phyloP scores from a whole-genome alignment of 1,140 invertebrate species.

The Euura lappo region DNA sequence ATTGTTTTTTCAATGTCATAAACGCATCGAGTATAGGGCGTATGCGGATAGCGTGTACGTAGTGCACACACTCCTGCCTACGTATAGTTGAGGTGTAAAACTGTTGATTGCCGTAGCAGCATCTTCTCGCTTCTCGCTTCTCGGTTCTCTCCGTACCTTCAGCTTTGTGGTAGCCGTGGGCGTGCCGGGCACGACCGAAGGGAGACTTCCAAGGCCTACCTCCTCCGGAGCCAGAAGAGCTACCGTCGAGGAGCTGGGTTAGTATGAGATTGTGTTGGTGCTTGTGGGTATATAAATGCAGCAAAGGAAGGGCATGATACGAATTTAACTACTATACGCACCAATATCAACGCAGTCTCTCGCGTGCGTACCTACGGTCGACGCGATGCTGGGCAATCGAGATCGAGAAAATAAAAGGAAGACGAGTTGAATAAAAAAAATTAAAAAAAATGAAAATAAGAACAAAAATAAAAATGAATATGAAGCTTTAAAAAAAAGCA shows the following conservation, averaged over 20 bases:
- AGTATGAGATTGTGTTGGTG: no score
- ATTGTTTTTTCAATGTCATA: slow-evolving; percentile 11
- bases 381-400: no score
- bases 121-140: slow-evolving; percentile 40
- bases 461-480: not conserved
- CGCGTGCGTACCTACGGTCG: no score
- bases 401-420: not conserved
- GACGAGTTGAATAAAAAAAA: not conserved
- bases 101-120: slow-evolving; percentile 52
- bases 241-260: not conserved
- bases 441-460: not conserved
- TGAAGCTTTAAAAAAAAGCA: not conserved
- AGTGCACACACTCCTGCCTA: no score
- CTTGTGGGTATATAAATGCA: no score
- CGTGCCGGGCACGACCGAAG: slow-evolving; percentile 51
- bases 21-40: slow-evolving; percentile 7
- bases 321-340: no score
- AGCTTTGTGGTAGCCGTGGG: slow-evolving; percentile 47
- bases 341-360: no score
- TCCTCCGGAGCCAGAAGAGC: slow-evolving; percentile 41
- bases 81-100: slow-evolving; percentile 46
- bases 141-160: not conserved
- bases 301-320: no score
- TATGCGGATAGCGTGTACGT: slow-evolving; percentile 8
- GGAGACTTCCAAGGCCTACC: slow-evolving; percentile 50